Base-by-base conservation (phyloP, 2,888 invertebrate species). In the Helleia helle region DNA sequence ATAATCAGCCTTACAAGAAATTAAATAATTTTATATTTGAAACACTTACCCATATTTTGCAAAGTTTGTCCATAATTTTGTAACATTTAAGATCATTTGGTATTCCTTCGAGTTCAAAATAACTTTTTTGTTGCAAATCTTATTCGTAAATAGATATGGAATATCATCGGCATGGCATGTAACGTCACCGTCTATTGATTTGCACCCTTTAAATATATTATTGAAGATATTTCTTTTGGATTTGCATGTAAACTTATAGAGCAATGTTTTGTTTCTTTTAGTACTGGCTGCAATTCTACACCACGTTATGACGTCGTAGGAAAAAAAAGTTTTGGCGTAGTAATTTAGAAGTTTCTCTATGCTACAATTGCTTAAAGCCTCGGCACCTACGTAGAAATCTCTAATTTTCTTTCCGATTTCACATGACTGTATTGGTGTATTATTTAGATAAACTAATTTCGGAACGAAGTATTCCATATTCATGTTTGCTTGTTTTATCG, bases 1-100 rank as follows among this genome's bases (percentile, higher is more conserved):
- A n/a, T n/a, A n/a, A n/a, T n/a, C n/a, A n/a, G n/a, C n/a, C n/a
- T n/a, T n/a, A n/a, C n/a, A n/a, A n/a, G n/a, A n/a, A n/a, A n/a
- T n/a, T n/a, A n/a, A n/a, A n/a, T n/a, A n/a, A n/a, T n/a, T n/a
- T n/a, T n/a, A n/a, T n/a, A n/a, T n/a, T n/a, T n/a, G n/a, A n/a
- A n/a, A 6, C 8, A 46, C 65, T 63, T 50, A 77, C 75, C 76
- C 74, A 39, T 50, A 63, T 56, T 73, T 76, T 1, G 74, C 76
- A 36, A 76, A 77, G 43, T 77, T 73, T 0, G 76, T 73, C 73
- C 72, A 79, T 8, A 79, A 51, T 8, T 48, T 69, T 0, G 65
- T 66, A 0, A 70, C 50, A 34, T 48, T 62, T 0, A 72, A 53
- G 7, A 79, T 64, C 43, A 66, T 48, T 39, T 61, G 51, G 30